Evolutionary conservation across 2,797 vertebrate genomes (phyloP).

Genomic region (Carapus acus): DNA sequence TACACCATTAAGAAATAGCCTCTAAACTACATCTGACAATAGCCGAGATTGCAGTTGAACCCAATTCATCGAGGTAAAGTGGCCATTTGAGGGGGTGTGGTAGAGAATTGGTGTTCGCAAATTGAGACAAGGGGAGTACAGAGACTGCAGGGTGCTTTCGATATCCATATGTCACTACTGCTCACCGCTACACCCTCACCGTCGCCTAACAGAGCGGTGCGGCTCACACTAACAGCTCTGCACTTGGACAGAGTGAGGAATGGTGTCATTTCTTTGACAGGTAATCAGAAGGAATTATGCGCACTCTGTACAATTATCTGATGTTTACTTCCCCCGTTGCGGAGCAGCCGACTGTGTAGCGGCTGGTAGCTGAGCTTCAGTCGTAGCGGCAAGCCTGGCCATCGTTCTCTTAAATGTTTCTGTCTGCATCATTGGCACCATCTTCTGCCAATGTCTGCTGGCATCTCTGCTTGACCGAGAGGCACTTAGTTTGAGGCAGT

Average conservation of each 20-base stretch:
- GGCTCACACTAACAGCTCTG: too few species aligned
- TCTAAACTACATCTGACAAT: slow-evolving; percentile 74
- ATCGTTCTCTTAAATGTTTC: too few species aligned
- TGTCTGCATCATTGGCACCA: too few species aligned
- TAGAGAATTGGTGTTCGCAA: slow-evolving; percentile 51
- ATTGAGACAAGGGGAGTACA: slow-evolving; percentile 48
- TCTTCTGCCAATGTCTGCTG: too few species aligned
- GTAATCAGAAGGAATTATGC: slow-evolving; percentile 16
- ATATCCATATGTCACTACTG: slow-evolving; percentile 34
- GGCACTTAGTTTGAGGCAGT: too few species aligned
- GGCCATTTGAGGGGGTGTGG: slow-evolving; percentile 59
- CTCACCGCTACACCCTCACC: slow-evolving; percentile 3
- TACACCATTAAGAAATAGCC: slow-evolving; percentile 68
- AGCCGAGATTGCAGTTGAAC: slow-evolving; percentile 69
- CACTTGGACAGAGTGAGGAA: too few species aligned
- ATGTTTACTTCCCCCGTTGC: slow-evolving; percentile 13
- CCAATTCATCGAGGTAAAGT: slow-evolving; percentile 69
- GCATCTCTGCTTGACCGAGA: too few species aligned
- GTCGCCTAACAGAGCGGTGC: not conserved
- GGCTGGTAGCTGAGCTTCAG: too few species aligned
- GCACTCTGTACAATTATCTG: not conserved
- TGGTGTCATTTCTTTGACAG: slow-evolving; percentile 1
- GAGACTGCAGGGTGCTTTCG: slow-evolving; percentile 36
- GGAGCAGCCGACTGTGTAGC: too few species aligned
- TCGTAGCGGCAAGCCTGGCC: too few species aligned